Conservation (phyloP, 2,797 vertebrate genomes). For the Poecilia picta region DNA sequence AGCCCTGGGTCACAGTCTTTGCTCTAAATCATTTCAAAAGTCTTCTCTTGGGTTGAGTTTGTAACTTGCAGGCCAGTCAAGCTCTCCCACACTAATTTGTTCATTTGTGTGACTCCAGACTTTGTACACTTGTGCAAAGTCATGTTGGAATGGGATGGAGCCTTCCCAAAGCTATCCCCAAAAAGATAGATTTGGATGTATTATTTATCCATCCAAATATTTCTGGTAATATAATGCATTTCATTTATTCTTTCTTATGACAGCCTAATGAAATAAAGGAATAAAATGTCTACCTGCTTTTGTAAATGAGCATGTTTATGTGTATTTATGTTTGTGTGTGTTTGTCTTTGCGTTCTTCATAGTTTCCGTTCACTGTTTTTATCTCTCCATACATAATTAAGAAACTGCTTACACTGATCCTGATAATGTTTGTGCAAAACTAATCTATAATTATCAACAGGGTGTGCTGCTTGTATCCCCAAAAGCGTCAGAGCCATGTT, state of each 20-base stretch:
- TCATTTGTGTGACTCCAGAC: background rate
- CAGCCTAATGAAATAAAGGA: background rate
- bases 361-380: slow-evolving; percentile 40
- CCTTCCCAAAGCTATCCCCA: background rate
- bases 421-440: slow-evolving; percentile 60
- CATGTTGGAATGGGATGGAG: background rate
- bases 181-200: background rate
- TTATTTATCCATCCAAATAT: background rate
- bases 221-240: background rate
- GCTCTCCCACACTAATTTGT: background rate
- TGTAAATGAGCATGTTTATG: background rate
- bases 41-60: background rate
- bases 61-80: background rate
- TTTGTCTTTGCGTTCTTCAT: background rate
- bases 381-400: slow-evolving; percentile 65
- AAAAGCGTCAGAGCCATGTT: slow-evolving; percentile 50
- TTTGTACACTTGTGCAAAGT: background rate
- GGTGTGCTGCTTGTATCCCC: slow-evolving; percentile 53
- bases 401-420: slow-evolving; percentile 60
- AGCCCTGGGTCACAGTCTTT: background rate
- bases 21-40: background rate
- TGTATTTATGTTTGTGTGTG: background rate
- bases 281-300: background rate
- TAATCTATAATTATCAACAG: slow-evolving; percentile 72
- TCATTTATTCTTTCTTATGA: background rate